A percentile compares a stretch with the other conserved stretches of the same genome.
Conservation (phyloP, 1,140 invertebrate genomes). For the Magallana angulata region DNA sequence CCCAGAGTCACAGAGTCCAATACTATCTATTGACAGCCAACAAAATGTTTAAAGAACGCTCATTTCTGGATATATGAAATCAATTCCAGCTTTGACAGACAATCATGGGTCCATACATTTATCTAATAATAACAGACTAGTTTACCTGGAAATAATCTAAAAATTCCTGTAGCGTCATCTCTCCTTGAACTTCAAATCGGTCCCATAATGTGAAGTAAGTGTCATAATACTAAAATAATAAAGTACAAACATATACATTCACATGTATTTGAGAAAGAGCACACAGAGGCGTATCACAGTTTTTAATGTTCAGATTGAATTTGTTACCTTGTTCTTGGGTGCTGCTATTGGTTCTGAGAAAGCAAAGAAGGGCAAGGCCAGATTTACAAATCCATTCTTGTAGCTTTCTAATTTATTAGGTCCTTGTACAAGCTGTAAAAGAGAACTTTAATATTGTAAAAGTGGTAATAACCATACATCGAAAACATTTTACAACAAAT, state of each 20-base stretch:
- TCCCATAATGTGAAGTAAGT: constrained; percentile 99
- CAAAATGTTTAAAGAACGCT: too few species aligned
- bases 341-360: constrained; percentile 97
- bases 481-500: too few species aligned
- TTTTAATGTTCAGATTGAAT: neutral
- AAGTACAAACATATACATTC: neutral
- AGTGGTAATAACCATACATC: too few species aligned
- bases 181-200: constrained; percentile 96
- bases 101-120: too few species aligned
- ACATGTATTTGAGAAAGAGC: too few species aligned
- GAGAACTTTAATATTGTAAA: too few species aligned
- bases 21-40: too few species aligned
- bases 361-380: constrained; percentile 97
- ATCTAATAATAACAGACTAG: too few species aligned
- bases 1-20: too few species aligned
- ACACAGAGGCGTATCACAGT: too few species aligned
- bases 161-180: constrained; percentile 95
- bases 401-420: constrained; percentile 85
- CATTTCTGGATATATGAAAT: too few species aligned
- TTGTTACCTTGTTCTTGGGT: constrained; percentile 87
- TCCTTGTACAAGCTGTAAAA: constrained; percentile 79
- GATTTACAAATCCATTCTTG: constrained; percentile 98
- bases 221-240: constrained; percentile 88
- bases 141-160: constrained; percentile 93
- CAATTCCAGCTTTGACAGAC: too few species aligned